Base-by-base conservation (phyloP, 2,113 vertebrate species). In the Misgurnus mizolepis region DNA sequence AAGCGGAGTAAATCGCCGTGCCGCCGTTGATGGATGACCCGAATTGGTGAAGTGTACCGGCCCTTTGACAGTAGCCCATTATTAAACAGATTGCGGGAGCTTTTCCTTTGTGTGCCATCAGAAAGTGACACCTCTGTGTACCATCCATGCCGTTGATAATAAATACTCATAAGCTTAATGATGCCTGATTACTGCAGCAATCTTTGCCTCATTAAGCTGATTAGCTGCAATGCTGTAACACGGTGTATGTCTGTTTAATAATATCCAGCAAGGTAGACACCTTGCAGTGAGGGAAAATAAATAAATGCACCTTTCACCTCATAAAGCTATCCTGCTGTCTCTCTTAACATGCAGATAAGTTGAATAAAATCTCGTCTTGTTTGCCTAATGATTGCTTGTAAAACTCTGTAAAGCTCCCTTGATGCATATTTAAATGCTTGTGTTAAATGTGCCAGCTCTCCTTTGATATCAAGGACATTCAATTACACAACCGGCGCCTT, bases 91-190 rank as follows among this genome's bases (percentile, higher is more conserved):
- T 91, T 92, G 92, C 84, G 70, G 86, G 81, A 85, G 85, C 67
- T 87, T 69, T 84, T 91, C 89, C 88, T 90, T 89, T 90, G 89
- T 87, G 89, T 89, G 88, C 72, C 87, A 89, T 92, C 90, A 91
- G 88, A 86, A 89, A 84, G 89, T 91, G 91, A 87, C 84, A 88
- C 87, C 85, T 92, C 91, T 93, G 90, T 91, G 91, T 92, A 91
- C 89, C 88, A 87, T 92, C 89, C 86, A 81, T 87, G 89, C 90
- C 88, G 90, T 89, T 83, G 90, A 92, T 92, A 94, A 94, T 93
- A 93, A 94, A 94, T 92, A 93, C 93, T 93, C 92, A 93, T 93
- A 92, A 93, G 92, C 88, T 90, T 93, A 93, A 94, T 93, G 93
- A 93, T 86, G 91, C 92, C 91, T 93, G 92, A 93, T 93, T 93